Evolutionary conservation across 2,797 vertebrate genomes (phyloP).

Genomic region (Cyclopterus lumpus): DNA sequence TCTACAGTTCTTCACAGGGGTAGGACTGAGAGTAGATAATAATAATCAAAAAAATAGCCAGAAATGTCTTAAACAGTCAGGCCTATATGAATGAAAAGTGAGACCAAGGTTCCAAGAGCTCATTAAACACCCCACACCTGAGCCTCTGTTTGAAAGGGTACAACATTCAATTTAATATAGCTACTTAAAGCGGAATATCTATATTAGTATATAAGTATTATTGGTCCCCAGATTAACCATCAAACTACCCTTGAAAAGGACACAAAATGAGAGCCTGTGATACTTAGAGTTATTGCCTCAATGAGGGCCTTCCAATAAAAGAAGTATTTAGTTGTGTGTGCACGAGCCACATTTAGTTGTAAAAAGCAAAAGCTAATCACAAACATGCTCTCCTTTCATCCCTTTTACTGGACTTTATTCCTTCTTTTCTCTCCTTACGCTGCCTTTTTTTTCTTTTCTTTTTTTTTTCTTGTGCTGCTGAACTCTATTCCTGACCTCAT

Average conservation of each 20-base stretch:
- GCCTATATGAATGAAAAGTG: not conserved
- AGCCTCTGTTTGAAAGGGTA: not conserved
- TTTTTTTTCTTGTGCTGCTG: slow-evolving; percentile 61
- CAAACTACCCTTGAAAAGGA: not conserved
- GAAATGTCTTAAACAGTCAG: not conserved
- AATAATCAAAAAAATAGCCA: not conserved
- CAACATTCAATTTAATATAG: not conserved
- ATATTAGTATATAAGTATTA: not conserved
- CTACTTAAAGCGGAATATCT: not conserved
- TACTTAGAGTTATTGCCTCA: not conserved
- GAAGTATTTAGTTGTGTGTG: not conserved
- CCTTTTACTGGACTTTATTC: not conserved
- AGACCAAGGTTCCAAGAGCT: not conserved
- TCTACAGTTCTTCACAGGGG: not conserved
- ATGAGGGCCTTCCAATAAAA: not conserved
- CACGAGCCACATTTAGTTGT: not conserved
- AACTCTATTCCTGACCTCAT: slow-evolving; percentile 57
- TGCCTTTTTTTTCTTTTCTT: slow-evolving; percentile 79
- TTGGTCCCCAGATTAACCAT: not conserved
- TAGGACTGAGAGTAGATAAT: not conserved
- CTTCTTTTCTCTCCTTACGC: slow-evolving; percentile 51
- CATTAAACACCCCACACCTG: not conserved
- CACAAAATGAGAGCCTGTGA: not conserved
- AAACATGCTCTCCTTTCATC: slow-evolving; percentile 20
- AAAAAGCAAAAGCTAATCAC: not conserved